Evolutionary conservation across 2,113 vertebrate genomes (phyloP), one percentile per base, ranked within the genome.

Genomic region (Psittacara wagleri): DNA sequence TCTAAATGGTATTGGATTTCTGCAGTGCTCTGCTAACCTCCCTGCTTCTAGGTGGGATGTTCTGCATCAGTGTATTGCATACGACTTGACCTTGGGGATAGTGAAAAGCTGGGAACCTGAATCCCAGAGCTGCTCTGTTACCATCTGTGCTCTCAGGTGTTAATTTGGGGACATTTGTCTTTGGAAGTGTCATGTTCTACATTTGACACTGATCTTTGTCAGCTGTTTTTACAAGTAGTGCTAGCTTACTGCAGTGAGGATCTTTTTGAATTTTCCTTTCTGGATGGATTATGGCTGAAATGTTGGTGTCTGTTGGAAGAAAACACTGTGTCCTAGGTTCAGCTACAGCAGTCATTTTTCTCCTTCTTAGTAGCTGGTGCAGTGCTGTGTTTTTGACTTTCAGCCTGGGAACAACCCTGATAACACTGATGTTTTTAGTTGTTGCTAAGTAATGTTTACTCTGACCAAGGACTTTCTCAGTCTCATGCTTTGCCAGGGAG

Each of bases 41-140:
- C 25, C 51, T 52, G 51, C 51, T 28, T 25, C 23, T 75, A 52
- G 44, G 29, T 52, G 51, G 51, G 14, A 27, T 64, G 43, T 48
- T 67, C 13, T 13, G 14, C 29, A 22, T 67, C 70, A 43, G 0
- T 8, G 14, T 9, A 4, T 19, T 16, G 7, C 5, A 0, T 12
- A 12, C 23, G 59, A 51, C 44, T 57, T 62, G 52, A 75, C 82
- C 33, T 66, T 94, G 88, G 14, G 52, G 54, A 27, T 13, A 33
- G 39, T 6, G 19, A 28, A 39, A 31, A n/a, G 23, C 33, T 68
- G 69, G 39, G 25, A 94, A 61, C 35, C 24, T 2, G 5, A 70
- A 35, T 74, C 43, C 39, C 23, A 15, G 24, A 22, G 54, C 24
- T 73, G 15, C 62, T 80, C 59, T 49, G 17, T 33, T 55, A n/a